Percentiles rank a stretch among this genome's conserved stretches.
These are phyloP conservation scores for Onychostruthus taczanowskii DNA, from an alignment of 2,113 vertebrate species.

Conservation along the genomic window DNA sequence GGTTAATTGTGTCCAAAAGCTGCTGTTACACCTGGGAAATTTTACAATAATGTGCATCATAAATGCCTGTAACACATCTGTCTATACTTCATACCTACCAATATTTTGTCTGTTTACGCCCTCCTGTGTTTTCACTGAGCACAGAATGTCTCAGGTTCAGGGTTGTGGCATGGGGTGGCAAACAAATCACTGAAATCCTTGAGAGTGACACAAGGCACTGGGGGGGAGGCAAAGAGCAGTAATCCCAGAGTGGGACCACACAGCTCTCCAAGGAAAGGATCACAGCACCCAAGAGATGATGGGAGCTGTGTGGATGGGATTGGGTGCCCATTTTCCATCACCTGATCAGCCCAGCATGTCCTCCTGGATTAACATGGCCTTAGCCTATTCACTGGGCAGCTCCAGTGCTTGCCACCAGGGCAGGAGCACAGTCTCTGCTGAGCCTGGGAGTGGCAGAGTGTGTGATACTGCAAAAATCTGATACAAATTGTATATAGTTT, in stretches of 20 bases:
- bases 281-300: background rate
- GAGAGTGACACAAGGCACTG: background rate
- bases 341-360: background rate
- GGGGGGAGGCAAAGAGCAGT: fast-evolving
- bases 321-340: background rate
- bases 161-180: background rate
- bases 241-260: too few species aligned
- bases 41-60: background rate
- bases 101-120: background rate
- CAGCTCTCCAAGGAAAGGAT: background rate
- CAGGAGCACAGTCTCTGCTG: background rate
- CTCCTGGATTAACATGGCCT: background rate
- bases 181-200: background rate
- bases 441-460: background rate
- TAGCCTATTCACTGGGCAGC: background rate
- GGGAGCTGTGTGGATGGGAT: background rate
- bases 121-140: background rate
- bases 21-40: background rate
- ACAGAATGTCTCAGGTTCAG: background rate
- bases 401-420: background rate
- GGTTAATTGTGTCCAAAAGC: background rate
- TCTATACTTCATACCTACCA: too few species aligned
- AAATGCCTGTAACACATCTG: background rate
- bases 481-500: background rate
- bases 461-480: background rate